Percentiles rank a stretch among this genome's conserved stretches.
Conservation (phyloP, 2,888 invertebrate species). For the Drosophila testacea region DNA sequence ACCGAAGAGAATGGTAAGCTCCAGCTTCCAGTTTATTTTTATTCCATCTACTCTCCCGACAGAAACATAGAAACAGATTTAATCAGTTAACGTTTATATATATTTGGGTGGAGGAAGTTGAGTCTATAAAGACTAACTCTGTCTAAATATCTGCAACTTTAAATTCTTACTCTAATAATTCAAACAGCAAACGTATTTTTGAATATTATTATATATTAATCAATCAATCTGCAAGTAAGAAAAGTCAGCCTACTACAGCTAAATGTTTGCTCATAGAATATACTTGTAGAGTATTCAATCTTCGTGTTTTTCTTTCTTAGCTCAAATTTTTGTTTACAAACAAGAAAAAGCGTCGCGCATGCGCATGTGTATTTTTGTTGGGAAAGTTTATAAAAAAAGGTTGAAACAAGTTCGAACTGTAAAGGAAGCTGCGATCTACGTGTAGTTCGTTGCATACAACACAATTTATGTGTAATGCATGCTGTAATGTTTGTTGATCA, state of each 20-base stretch:
- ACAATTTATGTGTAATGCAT: background rate
- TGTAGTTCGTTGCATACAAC: conserved; percentile 15
- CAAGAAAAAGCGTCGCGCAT: conserved; percentile 40
- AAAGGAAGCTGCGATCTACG: conserved; percentile 1
- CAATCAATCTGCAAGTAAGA: background rate
- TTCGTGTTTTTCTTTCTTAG: background rate
- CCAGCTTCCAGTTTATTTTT: background rate
- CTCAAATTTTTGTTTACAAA: conserved; percentile 37
- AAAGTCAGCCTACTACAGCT: background rate
- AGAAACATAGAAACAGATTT: background rate
- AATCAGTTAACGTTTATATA: background rate
- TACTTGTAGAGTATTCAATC: background rate
- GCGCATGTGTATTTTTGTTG: conserved; percentile 52
- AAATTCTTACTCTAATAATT: background rate
- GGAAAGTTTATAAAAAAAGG: conserved; percentile 36
- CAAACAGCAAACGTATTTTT: background rate
- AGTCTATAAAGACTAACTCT: background rate
- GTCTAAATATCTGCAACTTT: background rate
- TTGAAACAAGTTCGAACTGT: conserved; percentile 11
- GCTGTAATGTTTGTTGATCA: conserved; percentile 29
- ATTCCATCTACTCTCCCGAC: background rate
- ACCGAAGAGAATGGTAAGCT: conserved; percentile 80
- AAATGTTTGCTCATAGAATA: background rate
- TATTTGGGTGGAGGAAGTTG: background rate
- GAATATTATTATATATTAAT: background rate